Percentiles rank a stretch among this genome's conserved stretches.
These are phyloP conservation scores for Tipula unca DNA, from an alignment of 2,888 invertebrate species.

Conservation along the genomic window DNA sequence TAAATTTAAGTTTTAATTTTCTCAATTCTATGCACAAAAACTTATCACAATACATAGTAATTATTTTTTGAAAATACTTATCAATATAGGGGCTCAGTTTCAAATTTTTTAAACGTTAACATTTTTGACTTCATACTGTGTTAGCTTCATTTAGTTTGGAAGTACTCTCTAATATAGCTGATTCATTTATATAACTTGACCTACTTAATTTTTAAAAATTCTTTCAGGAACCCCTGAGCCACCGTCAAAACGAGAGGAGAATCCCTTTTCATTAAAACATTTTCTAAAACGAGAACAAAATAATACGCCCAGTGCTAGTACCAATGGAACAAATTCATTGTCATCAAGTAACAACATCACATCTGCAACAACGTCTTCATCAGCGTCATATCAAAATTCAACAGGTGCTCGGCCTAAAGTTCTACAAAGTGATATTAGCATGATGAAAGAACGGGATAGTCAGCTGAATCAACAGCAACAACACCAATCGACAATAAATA, in stretches of 20 bases:
- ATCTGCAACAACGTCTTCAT: not conserved
- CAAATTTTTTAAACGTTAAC: too few relatives aligned
- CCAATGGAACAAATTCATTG: constrained; percentile 21
- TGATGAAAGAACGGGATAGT: constrained; percentile 24
- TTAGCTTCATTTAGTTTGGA: too few relatives aligned
- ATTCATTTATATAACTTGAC: too few relatives aligned
- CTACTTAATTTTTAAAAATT: not conserved
- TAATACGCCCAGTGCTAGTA: constrained; percentile 27
- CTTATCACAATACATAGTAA: too few relatives aligned
- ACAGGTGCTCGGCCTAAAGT: constrained; percentile 76
- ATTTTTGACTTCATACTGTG: too few relatives aligned
- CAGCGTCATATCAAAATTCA: constrained; percentile 28
- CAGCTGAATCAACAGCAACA: constrained; percentile 21
- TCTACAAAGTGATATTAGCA: constrained; percentile 31
- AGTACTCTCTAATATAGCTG: too few relatives aligned
- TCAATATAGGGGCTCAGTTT: too few relatives aligned
- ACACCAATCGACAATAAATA: constrained; percentile 20
- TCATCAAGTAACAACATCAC: not conserved
- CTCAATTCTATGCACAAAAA: too few relatives aligned
- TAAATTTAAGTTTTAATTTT: too few relatives aligned
- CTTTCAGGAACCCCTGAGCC: constrained; percentile 22
- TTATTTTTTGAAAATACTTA: too few relatives aligned
- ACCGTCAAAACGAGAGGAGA: constrained; percentile 48
- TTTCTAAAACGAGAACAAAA: constrained; percentile 58
- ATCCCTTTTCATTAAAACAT: constrained; percentile 78